Evolutionary conservation across 2,888 invertebrate genomes (phyloP), one percentile per base, ranked within the genome.

Genomic region (Papilio elwesi): DNA sequence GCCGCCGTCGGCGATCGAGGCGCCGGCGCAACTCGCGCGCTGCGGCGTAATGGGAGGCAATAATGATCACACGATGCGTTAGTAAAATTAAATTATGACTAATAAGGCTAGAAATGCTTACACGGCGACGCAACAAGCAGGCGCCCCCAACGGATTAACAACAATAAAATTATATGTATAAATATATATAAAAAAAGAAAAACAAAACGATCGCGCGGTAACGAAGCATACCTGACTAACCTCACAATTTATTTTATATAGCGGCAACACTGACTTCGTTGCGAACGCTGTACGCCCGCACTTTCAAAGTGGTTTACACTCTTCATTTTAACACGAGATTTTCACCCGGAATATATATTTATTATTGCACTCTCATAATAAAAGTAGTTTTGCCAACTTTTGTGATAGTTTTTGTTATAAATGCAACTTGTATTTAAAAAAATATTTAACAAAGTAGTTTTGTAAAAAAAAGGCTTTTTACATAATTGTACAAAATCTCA

Each of bases 121-220:
- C 62, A 53, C 47, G 48, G 48, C 51, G 51, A 38, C 68, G 55
- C 59, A 57, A 48, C 57, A 65, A 47, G 12, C 38, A 64, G 70
- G 69, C 49, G 69, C 69, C 73, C 73, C 73, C 57, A 51, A 69
- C 69, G 75, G 78, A 78, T 85, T 82, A 88, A 89, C 88, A 86
- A 85, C 79, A 74, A 85, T 87, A 87, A 86, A 87, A 87, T 81
- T 79, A 81, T 78, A 79, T 71, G 73, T 76, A 79, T 68, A 76
- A 71, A 76, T 76, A 77, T 79, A 83, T 59, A 43, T 59, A 79
- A 82, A 80, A 78, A 81, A 80, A 81, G 79, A 79, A 82, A 80
- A 82, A 78, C 76, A 83, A 85, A 85, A 85, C 85, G 83, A 85
- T 68, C 81, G 85, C 82, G 79, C 85, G 75, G 73, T 77, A 75